Evolutionary conservation across 2,113 vertebrate genomes (phyloP).

Genomic region (Daboia siamensis): DNA sequence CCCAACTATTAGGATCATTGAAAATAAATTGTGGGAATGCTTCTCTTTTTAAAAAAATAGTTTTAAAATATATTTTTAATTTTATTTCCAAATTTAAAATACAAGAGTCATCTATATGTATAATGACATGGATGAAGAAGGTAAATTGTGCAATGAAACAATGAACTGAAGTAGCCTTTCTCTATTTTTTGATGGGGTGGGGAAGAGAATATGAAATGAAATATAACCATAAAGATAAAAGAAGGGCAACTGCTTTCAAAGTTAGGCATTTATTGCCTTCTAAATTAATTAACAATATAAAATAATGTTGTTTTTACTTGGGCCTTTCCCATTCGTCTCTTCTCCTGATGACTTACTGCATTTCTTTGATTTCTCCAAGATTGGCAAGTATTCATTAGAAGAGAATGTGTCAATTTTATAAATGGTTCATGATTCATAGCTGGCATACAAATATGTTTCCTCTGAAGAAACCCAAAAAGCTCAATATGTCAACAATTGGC

Average conservation of each 20-base stretch:
- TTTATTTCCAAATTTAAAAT: background rate
- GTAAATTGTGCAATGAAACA: conserved; percentile 32
- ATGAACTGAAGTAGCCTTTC: background rate
- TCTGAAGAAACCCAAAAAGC: background rate
- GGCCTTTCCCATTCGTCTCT: background rate
- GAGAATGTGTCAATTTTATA: background rate
- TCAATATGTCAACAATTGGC: background rate
- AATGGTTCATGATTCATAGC: background rate
- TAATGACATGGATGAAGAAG: conserved; percentile 42
- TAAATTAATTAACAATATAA: background rate
- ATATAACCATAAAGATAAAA: background rate
- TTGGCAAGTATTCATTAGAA: background rate
- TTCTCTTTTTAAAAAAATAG: background rate
- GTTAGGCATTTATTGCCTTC: background rate
- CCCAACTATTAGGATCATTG: background rate
- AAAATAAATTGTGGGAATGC: background rate
- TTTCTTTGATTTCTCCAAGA: background rate
- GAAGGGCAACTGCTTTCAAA: background rate
- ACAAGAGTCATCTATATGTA: conserved; percentile 50
- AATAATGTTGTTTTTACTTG: background rate
- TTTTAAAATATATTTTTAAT: background rate
- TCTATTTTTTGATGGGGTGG: background rate
- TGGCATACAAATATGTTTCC: background rate
- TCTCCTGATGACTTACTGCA: background rate
- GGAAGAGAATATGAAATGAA: background rate